Base-by-base conservation (phyloP, 2,797 vertebrate species). In the Tangara arthus region DNA sequence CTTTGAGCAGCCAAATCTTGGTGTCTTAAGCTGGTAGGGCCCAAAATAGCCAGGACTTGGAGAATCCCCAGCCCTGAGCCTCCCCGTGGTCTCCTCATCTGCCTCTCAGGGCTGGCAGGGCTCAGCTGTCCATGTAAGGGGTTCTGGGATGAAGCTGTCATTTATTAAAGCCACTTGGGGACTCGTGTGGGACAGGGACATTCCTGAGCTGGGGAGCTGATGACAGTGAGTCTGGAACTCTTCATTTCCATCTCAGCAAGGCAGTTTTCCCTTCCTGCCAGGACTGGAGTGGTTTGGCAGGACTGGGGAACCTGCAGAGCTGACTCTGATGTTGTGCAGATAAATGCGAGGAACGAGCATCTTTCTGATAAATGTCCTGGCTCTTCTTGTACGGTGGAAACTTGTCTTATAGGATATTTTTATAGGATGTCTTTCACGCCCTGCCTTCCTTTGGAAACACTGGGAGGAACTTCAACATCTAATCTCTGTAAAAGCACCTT, bases 141-240 rank as follows among this genome's bases (percentile, higher is more conserved):
- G 3, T 35, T 52, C 0, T 3, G 72, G 89, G 82, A 82, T 69
- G 84, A 89, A 80, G 44, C 73, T 94, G 82, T 76, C 80, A 21
- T 73, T 97, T 85, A 94, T 97, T 95, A 92, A 92, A 95, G 79
- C 87, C 89, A n/a, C 70, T 18, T 82, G 94, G 78, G 85, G 61
- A 64, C 52, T 79, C 0, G 1, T 92, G 87, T 86, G 70, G 22
- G 73, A 65, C 63, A 59, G 26, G 68, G 71, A 86, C 82, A 65
- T 96, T 94, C 79, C 76, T 87, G 76, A 93, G 53, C 5, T 59
- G 72, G 63, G 81, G 72, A 95, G 59, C 69, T 7, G 65, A 83
- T 95, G 92, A 94, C 95, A 96, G 57, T 21, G 28, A 41, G 44
- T 65, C 84, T 93, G 92, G 91, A 95, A 95, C 72, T 7, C 82